Evolutionary conservation across 1,140 invertebrate species (phyloP), one percentile per base, ranked within the genome.

Genomic region (Trachelipus rathkii): DNA sequence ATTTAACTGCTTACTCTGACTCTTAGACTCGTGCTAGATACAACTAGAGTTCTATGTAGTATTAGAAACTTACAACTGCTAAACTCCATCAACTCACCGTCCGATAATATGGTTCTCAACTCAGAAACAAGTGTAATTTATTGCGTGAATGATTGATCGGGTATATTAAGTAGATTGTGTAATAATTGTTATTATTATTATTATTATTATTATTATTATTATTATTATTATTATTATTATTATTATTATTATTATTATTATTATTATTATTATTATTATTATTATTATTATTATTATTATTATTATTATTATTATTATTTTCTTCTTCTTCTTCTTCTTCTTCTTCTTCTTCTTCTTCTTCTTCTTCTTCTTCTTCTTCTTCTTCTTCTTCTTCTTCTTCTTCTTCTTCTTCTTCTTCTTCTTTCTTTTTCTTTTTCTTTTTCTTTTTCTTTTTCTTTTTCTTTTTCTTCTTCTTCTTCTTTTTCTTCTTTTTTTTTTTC

Each of bases 191-290:
- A n/a, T n/a, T n/a, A n/a, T n/a, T n/a, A n/a, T n/a, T n/a, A n/a
- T n/a, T n/a, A n/a, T n/a, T n/a, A n/a, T n/a, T n/a, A n/a, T n/a
- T n/a, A n/a, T n/a, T n/a, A n/a, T n/a, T n/a, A n/a, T n/a, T n/a
- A n/a, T n/a, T n/a, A n/a, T n/a, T n/a, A n/a, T n/a, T n/a, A n/a
- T n/a, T n/a, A n/a, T n/a, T 53, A 53, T 53, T 53, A 53, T 53
- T 53, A 53, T n/a, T 53, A 53, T 53, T 53, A 53, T 53, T 10
- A 53, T 53, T 53, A 53, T 53, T 53, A 53, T 53, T 53, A 53
- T 53, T 53, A 53, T 53, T 53, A 53, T n/a, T 53, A 53, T 53
- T 53, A 53, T 53, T 53, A 53, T 53, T 53, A 53, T 53, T 53
- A 53, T 53, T n/a, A 53, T 53, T n/a, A 53, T 53, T n/a, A 53